Evolutionary conservation across 2,113 vertebrate genomes (phyloP).

Genomic region (Oreochromis tanganicae): DNA sequence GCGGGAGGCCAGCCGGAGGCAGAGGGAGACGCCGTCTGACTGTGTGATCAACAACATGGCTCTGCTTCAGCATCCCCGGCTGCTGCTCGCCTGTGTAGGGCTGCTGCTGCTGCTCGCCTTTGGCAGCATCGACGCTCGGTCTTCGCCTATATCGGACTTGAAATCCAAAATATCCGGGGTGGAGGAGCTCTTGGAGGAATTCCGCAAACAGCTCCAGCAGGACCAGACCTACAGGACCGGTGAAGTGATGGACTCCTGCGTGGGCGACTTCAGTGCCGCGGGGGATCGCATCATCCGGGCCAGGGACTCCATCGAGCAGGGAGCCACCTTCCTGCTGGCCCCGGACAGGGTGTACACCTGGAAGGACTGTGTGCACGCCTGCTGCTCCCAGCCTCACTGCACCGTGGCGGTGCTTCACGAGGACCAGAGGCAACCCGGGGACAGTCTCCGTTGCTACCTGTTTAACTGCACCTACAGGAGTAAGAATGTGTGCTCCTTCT

Average conservation of each 20-base stretch:
- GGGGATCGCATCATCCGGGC: constrained; percentile 87
- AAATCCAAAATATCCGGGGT: constrained; percentile 80
- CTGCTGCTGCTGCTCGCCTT: background rate
- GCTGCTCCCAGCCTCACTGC: constrained; percentile 85
- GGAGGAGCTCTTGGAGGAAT: constrained; percentile 85
- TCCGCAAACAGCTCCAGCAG: constrained; percentile 83
- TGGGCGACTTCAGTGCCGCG: constrained; percentile 54
- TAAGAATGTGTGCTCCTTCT: constrained; percentile 82
- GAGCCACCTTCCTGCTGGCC: constrained; percentile 82
- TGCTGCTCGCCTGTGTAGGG: background rate
- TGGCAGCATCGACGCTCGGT: background rate
- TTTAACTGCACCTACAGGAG: constrained; percentile 85
- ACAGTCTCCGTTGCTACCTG: constrained; percentile 79
- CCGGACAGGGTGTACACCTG: constrained; percentile 76
- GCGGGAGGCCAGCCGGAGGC: background rate
- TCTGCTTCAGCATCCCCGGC: constrained; percentile 43
- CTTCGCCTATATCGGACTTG: constrained; percentile 67
- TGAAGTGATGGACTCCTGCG: constrained; percentile 56
- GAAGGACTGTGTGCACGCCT: constrained; percentile 84
- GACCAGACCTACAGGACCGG: constrained; percentile 57
- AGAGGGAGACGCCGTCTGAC: constrained; percentile 2
- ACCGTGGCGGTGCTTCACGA: constrained; percentile 84
- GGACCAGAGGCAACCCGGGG: constrained; percentile 53
- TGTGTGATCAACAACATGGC: constrained; percentile 59
- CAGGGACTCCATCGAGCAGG: constrained; percentile 84